Percentiles rank a stretch among this genome's conserved stretches.
Evolutionary conservation across 2,113 vertebrate species (phyloP).

Genomic region (Callithrix jacchus): DNA sequence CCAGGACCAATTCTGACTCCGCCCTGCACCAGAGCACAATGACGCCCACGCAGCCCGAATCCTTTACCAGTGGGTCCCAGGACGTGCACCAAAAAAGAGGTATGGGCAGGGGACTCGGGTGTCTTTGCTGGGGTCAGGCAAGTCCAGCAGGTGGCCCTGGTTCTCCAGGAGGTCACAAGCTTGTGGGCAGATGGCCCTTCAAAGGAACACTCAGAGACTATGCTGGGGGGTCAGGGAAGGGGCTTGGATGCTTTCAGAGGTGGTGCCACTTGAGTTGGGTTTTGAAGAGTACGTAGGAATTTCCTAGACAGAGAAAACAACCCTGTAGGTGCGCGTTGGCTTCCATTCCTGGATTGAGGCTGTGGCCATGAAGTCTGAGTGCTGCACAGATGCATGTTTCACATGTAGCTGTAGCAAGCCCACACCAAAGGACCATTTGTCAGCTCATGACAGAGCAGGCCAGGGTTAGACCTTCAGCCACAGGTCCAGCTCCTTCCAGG

Average conservation of each 20-base stretch:
- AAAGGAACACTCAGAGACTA: background rate
- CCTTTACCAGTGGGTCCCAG: slow-evolving; percentile 92
- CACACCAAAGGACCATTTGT: background rate
- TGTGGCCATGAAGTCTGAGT: too few relatives aligned
- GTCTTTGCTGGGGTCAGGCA: background rate
- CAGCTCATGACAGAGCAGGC: background rate
- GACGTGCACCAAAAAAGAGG: slow-evolving; percentile 97
- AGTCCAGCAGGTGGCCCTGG: background rate
- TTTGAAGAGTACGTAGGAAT: background rate
- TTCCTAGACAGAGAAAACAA: background rate
- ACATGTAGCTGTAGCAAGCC: background rate
- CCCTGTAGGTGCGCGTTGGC: background rate
- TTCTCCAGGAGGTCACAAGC: background rate
- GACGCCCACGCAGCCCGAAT: slow-evolving; percentile 91
- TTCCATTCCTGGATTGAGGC: background rate
- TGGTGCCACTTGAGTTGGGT: background rate
- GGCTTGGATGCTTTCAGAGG: background rate
- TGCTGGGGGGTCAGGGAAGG: background rate
- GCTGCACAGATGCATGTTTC: background rate
- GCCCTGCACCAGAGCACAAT: slow-evolving; percentile 98
- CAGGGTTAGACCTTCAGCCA: background rate
- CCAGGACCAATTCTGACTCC: slow-evolving; percentile 98
- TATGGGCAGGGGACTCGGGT: slow-evolving; percentile 52
- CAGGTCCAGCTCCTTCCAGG: background rate
- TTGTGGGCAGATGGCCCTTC: background rate